Conservation (phyloP, 2,888 invertebrate species). For the Drosophila mimetica region DNA sequence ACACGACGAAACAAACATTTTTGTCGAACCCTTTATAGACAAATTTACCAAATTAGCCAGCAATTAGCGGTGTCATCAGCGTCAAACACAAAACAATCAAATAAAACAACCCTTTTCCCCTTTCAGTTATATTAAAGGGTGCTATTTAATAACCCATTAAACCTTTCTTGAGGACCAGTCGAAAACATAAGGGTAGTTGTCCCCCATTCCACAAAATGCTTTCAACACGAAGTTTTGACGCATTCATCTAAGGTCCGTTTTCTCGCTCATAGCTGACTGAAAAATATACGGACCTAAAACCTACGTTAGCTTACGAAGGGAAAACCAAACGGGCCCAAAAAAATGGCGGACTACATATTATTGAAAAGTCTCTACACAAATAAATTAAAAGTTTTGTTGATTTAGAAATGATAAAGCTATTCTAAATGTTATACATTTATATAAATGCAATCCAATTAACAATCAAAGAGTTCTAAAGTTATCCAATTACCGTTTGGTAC, state of each 20-base stretch:
- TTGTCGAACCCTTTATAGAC: slow-evolving; percentile 32
- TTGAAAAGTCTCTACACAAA: too few species aligned
- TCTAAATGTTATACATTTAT: too few species aligned
- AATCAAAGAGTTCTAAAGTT: too few species aligned
- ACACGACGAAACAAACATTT: slow-evolving; percentile 7
- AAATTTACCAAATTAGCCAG: slow-evolving; percentile 65
- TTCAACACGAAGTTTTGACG: slow-evolving; percentile 38
- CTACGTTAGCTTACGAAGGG: too few species aligned
- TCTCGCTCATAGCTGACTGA: too few species aligned
- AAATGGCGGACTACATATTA: too few species aligned
- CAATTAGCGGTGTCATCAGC: slow-evolving; percentile 77
- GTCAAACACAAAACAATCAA: slow-evolving; percentile 49
- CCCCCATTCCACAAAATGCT: slow-evolving; percentile 34
- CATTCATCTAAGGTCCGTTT: slow-evolving; percentile 20
- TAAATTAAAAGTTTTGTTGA: too few species aligned
- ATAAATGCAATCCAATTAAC: too few species aligned
- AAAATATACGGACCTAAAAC: too few species aligned
- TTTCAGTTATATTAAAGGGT: slow-evolving; percentile 25
- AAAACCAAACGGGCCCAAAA: too few species aligned
- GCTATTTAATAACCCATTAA: slow-evolving; percentile 73
- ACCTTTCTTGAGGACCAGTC: slow-evolving; percentile 38
- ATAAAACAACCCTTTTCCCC: slow-evolving; percentile 60
- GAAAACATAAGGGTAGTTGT: slow-evolving; percentile 48
- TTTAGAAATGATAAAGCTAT: too few species aligned
- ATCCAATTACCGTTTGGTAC: not conserved